Evolutionary conservation across 2,797 vertebrate species (phyloP).

Genomic region (Xiphorhynchus erythropygius): DNA sequence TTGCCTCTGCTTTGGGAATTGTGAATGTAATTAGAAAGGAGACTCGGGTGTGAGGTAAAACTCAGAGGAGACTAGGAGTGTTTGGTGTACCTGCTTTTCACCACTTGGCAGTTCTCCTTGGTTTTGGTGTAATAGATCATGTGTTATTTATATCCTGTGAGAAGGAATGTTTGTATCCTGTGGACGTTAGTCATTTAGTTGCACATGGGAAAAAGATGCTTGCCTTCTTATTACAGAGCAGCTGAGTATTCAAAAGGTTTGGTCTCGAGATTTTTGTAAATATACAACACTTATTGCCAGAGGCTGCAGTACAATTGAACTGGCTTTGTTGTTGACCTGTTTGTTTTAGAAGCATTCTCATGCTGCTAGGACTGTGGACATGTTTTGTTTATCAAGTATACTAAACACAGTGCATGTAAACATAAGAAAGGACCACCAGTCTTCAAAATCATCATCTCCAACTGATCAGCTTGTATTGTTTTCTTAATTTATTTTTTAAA

Average conservation of each 20-base stretch:
- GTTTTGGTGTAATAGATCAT: background rate
- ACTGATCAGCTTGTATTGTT: background rate
- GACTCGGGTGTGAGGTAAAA: background rate
- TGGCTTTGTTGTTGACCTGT: background rate
- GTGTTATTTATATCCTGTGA: background rate
- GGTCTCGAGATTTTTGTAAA: background rate
- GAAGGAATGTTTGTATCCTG: background rate
- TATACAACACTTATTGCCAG: background rate
- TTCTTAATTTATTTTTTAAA: background rate
- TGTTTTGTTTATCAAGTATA: background rate
- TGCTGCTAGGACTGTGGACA: background rate
- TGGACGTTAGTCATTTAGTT: background rate
- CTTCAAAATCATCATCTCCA: background rate
- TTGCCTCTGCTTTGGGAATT: background rate
- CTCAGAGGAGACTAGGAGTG: background rate
- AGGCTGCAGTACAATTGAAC: background rate
- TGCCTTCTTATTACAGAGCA: background rate
- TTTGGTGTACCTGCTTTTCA: background rate
- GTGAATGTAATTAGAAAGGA: background rate
- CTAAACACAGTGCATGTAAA: background rate
- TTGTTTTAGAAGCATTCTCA: background rate
- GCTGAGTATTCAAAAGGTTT: background rate
- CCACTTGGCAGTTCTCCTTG: fast-evolving
- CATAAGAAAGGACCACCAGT: background rate
- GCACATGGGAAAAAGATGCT: background rate